A percentile compares a stretch with the other conserved stretches of the same genome.
These are phyloP conservation scores for Sisyra nigra DNA, from an alignment of 2,888 invertebrate genomes.

Conservation along the genomic window DNA sequence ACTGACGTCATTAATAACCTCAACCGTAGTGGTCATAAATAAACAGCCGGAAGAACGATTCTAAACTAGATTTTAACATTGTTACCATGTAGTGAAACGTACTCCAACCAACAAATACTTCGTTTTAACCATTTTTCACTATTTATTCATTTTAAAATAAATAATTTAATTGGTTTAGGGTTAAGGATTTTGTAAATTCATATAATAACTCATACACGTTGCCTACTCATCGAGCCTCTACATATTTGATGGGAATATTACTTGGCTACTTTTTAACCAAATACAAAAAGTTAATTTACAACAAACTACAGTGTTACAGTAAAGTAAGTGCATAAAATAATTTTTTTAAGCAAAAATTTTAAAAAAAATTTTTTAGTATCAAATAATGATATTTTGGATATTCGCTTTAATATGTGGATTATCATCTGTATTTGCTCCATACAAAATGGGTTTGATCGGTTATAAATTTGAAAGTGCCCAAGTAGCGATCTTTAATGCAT, in stretches of 20 bases:
- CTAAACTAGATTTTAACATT: no score
- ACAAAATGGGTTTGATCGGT: conserved; percentile 32
- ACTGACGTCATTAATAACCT: no score
- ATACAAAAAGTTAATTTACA: not conserved
- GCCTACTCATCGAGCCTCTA: conserved; percentile 37
- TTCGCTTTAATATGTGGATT: conserved; percentile 24
- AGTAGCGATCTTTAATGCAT: conserved; percentile 36
- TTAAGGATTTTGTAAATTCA: conserved; percentile 32
- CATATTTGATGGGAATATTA: conserved; percentile 36
- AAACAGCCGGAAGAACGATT: no score
- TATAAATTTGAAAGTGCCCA: conserved; percentile 33
- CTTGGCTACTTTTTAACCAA: conserved; percentile 28
- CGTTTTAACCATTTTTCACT: no score
- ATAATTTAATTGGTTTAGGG: conserved; percentile 20
- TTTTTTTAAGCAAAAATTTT: not conserved
- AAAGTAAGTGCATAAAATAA: conserved; percentile 24
- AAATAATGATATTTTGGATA: conserved; percentile 28
- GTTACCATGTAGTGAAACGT: no score
- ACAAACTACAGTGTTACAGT: not conserved
- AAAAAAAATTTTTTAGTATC: conserved; percentile 22
- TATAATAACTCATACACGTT: conserved; percentile 35
- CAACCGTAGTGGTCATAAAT: no score
- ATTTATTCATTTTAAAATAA: conserved; percentile 4
- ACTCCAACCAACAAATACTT: no score
- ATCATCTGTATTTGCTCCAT: conserved; percentile 33